Conservation (phyloP, 2,797 vertebrate species). For the Coccyzus lansbergi region DNA sequence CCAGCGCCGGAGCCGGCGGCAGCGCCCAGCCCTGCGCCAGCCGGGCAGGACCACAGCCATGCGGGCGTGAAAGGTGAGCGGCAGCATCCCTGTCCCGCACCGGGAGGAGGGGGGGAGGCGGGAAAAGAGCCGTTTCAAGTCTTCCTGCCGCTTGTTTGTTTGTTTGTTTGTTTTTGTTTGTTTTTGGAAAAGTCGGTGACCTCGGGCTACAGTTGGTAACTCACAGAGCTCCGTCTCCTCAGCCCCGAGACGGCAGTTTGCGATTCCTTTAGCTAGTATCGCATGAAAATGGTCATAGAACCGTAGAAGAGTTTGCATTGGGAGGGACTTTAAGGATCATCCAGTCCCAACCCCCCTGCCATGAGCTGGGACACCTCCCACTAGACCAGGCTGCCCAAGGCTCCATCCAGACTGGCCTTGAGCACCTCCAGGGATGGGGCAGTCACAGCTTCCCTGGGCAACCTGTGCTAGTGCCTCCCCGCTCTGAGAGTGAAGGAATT, state of each 20-base stretch:
- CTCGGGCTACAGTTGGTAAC: background rate
- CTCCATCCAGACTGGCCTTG: too few species aligned
- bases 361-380: too few species aligned
- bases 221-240: background rate
- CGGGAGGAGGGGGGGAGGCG: background rate
- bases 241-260: background rate
- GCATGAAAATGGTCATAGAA: background rate
- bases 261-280: fast-evolving
- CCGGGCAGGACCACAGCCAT: background rate
- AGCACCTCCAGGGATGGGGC: too few species aligned
- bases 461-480: too few species aligned
- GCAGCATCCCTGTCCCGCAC: background rate
- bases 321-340: too few species aligned
- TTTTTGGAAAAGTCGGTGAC: background rate
- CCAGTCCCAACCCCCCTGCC: too few species aligned
- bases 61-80: slow-evolving; percentile 4
- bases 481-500: too few species aligned
- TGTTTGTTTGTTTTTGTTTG: fast-evolving
- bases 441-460: too few species aligned
- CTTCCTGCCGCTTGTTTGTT: background rate
- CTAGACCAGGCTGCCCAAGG: too few species aligned
- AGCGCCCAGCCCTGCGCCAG: background rate
- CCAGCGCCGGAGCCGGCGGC: background rate
- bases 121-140: background rate
- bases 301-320: too few species aligned